Percentiles rank a stretch among this genome's conserved stretches.
Conservation (phyloP, 2,113 vertebrate genomes). For the Cervus canadensis region DNA sequence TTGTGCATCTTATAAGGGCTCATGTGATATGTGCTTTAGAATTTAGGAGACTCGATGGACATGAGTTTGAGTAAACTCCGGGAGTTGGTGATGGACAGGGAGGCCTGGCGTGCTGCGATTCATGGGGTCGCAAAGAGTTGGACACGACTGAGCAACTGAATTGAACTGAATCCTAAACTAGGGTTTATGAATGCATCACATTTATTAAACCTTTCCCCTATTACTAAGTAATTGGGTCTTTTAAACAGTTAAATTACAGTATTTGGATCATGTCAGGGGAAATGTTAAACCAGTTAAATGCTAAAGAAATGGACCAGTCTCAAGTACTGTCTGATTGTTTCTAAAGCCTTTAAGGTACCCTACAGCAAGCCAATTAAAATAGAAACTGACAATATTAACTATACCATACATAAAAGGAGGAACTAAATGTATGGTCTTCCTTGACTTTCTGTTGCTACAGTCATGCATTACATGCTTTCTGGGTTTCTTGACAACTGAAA, state of each 20-base stretch:
- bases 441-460: not conserved
- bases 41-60: not conserved
- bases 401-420: not conserved
- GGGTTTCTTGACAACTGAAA: conserved; percentile 41
- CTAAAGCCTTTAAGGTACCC: conserved; percentile 13
- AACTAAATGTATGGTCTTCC: not conserved
- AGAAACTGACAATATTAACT: conserved; percentile 1
- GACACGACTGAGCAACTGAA: too few species aligned
- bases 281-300: conserved; percentile 35
- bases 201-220: conserved; percentile 12
- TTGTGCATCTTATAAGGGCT: not conserved
- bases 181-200: not conserved
- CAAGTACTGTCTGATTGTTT: conserved; percentile 5
- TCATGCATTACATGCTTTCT: not conserved
- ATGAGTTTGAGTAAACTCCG: too few species aligned
- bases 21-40: not conserved
- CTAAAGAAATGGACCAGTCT: conserved; percentile 29
- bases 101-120: too few species aligned
- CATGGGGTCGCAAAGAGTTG: too few species aligned
- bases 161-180: not conserved
- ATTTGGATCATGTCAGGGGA: not conserved
- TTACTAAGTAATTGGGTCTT: not conserved
- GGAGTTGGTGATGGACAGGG: too few species aligned
- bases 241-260: conserved; percentile 33
- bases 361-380: conserved; percentile 25